Evolutionary conservation across 2,888 invertebrate species (phyloP), one percentile per base, ranked within the genome.

Genomic region (Chymomyza amoena): DNA sequence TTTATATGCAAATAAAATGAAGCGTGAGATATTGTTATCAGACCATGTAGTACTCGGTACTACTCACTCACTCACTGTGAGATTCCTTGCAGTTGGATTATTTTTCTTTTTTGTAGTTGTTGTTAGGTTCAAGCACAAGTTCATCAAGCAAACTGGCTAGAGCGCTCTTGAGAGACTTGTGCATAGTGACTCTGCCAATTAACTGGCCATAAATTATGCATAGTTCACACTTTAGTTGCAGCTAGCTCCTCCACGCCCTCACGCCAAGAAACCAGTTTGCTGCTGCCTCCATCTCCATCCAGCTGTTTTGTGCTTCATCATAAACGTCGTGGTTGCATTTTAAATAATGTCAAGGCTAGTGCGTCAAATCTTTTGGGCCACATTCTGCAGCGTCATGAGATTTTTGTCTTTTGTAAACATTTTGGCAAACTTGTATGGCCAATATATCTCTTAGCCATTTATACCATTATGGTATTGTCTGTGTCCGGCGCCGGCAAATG

Each of bases 1-100:
- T 61, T 73, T 68, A 79, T 77, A 79, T 79, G 70, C 72, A 74
- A 77, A 77, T 77, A 77, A 69, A 70, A 66, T 59, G 75, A 70
- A 75, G 78, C 75, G 77, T 77, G 78, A 77, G 74, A 77, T 79
- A 70, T 60, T 60, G 60, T 60, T 60, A 60, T 60, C 60, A 60
- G 60, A 54, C 57, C 10, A 54, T 57, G 28, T 57, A 28, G 51
- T 51, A n/a, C n/a, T 51, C 32, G 32, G 32, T 32, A 32, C 32
- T 32, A 32, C 9, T 32, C 39, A 45, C 39, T 45, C 25, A 36
- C 36, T 36, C 39, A 45, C 39, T 45, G 39, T 45, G 39, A 45
- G 39, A 45, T 45, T 45, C 15, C 15, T 57, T 57, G 57, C 20
- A 10, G 57, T 57, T 57, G 20, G 7, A 20, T 18, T 25, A 28